phyloP scores from a whole-genome alignment of 2,888 invertebrate genomes.

The Herminia tarsipennalis region DNA sequence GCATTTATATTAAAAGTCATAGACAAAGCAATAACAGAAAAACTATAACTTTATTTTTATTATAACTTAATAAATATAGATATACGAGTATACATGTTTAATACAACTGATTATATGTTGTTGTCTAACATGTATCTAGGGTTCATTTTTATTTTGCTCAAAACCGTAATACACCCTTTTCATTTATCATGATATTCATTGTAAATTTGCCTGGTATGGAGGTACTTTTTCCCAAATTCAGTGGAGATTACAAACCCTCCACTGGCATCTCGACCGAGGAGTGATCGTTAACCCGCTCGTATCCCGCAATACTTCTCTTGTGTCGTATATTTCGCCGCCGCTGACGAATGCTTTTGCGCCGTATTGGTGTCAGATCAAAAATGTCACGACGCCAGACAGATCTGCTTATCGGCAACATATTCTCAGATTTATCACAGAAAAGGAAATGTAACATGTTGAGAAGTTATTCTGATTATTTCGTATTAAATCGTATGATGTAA shows the following conservation, averaged over 20 bases:
- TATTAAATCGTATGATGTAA: too few species aligned
- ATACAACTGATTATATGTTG: too few species aligned
- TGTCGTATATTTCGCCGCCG: conserved; percentile 27
- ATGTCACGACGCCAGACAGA: conserved; percentile 15
- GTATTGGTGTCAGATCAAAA: conserved; percentile 30
- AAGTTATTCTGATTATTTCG: too few species aligned
- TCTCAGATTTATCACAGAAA: conserved; percentile 19
- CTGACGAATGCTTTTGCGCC: conserved; percentile 38
- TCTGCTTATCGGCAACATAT: conserved; percentile 24
- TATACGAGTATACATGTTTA: too few species aligned
- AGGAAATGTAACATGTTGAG: neutral
- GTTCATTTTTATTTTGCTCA: too few species aligned
- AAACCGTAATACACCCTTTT: too few species aligned
- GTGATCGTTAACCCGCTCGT: conserved; percentile 27
- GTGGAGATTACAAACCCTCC: neutral
- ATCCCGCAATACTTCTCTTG: conserved; percentile 19
- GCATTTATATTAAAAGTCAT: too few species aligned
- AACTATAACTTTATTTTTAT: too few species aligned
- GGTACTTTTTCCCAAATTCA: neutral
- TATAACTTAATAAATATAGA: too few species aligned
- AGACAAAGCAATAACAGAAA: too few species aligned
- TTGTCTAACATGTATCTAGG: too few species aligned
- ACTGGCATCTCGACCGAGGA: conserved; percentile 19
- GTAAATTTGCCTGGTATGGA: too few species aligned
- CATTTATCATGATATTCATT: neutral